A percentile compares a stretch with the other conserved stretches of the same genome.
Evolutionary conservation across 2,113 vertebrate genomes (phyloP).

Genomic region (Thymallus thymallus): DNA sequence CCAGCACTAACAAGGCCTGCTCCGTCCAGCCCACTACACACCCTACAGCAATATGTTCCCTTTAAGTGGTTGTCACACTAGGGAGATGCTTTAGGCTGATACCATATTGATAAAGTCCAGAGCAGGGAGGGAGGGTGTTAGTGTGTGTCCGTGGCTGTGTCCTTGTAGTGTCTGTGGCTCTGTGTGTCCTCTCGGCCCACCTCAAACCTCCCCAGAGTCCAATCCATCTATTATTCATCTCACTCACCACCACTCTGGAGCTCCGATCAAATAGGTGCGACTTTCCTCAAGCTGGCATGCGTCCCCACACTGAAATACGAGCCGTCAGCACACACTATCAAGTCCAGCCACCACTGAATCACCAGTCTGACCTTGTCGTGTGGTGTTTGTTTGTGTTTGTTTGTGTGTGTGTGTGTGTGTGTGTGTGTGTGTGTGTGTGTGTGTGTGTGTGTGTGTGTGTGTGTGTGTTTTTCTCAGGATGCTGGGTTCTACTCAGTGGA

Average conservation of each 20-base stretch:
- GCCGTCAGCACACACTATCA: constrained; percentile 4
- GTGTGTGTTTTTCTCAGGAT: constrained; percentile 74
- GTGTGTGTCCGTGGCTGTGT: constrained; percentile 25
- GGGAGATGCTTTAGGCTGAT: constrained; percentile 60
- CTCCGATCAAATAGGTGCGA: constrained; percentile 46
- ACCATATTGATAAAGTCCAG: constrained; percentile 53
- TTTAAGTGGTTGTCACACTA: constrained; percentile 56
- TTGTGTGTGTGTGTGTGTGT: constrained; percentile 28
- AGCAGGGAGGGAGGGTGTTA: constrained; percentile 49
- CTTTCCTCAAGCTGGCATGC: constrained; percentile 64
- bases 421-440: constrained; percentile 38
- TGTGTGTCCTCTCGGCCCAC: constrained; percentile 21
- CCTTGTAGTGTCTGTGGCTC: constrained; percentile 44
- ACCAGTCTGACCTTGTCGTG: constrained; percentile 54
- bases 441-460: constrained; percentile 37
- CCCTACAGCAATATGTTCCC: not conserved
- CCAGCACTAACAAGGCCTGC: no score
- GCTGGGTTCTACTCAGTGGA: constrained; percentile 95
- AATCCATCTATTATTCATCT: constrained; percentile 70
- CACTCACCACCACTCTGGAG: constrained; percentile 29
- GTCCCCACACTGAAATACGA: constrained; percentile 55
- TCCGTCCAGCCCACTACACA: not conserved
- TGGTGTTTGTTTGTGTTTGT: no score
- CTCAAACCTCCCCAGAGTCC: constrained; percentile 36
- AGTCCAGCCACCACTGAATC: constrained; percentile 39